Conservation (phyloP, 2,797 vertebrate species). For the Fratercula arctica region DNA sequence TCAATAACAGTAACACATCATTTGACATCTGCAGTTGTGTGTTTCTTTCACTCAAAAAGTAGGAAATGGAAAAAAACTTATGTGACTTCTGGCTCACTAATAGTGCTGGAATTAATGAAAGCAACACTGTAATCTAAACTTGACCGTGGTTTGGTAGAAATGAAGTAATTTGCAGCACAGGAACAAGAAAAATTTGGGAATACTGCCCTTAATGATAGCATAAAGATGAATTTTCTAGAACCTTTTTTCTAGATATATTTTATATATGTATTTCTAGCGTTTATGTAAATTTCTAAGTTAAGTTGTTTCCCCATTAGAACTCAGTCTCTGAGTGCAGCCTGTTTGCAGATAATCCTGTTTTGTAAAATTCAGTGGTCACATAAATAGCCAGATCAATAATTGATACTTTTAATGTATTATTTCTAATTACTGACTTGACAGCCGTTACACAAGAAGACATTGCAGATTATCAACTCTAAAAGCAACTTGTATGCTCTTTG, state of each 20-base stretch:
- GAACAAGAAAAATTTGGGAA: not conserved
- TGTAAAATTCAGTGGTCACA: not conserved
- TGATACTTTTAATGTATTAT: not conserved
- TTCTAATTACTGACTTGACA: not conserved
- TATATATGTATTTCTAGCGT: not conserved
- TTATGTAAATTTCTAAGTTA: not conserved
- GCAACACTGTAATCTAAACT: not conserved
- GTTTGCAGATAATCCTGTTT: not conserved
- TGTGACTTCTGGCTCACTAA: not conserved
- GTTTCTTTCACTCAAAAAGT: not conserved
- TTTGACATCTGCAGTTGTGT: not conserved
- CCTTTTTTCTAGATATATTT: not conserved
- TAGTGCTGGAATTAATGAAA: not conserved
- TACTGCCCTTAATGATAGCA: not conserved
- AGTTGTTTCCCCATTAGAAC: not conserved
- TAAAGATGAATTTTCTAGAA: not conserved
- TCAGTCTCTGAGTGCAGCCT: not conserved
- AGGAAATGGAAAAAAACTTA: accelerated
- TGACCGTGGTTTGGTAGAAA: not conserved
- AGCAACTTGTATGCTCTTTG: slow-evolving; percentile 8
- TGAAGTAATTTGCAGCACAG: not conserved
- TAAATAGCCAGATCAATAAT: not conserved
- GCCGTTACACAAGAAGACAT: not conserved
- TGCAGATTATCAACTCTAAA: not conserved
- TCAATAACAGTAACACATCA: not conserved